Evolutionary conservation across 1,140 invertebrate species (phyloP), one percentile per base, ranked within the genome.

Genomic region (Tenebrio molitor): DNA sequence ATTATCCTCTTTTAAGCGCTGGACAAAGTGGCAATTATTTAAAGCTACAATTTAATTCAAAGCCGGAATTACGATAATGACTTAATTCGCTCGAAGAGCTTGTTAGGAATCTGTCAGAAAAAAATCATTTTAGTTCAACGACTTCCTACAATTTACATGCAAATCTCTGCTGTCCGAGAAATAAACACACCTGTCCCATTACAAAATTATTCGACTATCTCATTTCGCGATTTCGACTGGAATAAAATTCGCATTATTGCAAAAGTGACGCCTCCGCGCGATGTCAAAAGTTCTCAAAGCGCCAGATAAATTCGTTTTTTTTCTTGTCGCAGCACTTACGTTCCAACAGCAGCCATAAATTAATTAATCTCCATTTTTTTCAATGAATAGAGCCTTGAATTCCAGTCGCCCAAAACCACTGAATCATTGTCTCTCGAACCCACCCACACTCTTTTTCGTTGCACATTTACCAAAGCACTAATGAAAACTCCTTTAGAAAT

Each of bases 401-500:
- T 58, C 23, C 23, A 6, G 10, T 58, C 50, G n/a, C 19, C 25
- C 19, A 21, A 58, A 58, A 58, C 1, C 50, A 58, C 50, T 58
- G 50, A 58, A 58, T 58, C 50, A 58, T 58, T 58, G 23, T 58
- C 29, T 58, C 50, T 58, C 23, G 50, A 58, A 58, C 50, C 34
- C 64, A 66, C 64, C 64, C 64, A 66, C 64, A 66, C n/a, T 44
- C 17, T 29, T 42, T 29, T 42, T 66, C 36, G 42, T 42, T 44
- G 42, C 64, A 66, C 64, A 66, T 66, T 42, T 66, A 66, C 17
- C 23, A 21, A 44, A 44, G 42, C 36, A 66, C 64, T 66, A 66
- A 66, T 66, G 50, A 58, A 58, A 58, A 25, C 25, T 66, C 33
- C 64, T 66, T 44, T 66, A 66, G 64, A 66, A 66, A 66, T 66